Evolutionary conservation across 2,797 vertebrate genomes (phyloP), one percentile per base, ranked within the genome.

Genomic region (Emys orbicularis): DNA sequence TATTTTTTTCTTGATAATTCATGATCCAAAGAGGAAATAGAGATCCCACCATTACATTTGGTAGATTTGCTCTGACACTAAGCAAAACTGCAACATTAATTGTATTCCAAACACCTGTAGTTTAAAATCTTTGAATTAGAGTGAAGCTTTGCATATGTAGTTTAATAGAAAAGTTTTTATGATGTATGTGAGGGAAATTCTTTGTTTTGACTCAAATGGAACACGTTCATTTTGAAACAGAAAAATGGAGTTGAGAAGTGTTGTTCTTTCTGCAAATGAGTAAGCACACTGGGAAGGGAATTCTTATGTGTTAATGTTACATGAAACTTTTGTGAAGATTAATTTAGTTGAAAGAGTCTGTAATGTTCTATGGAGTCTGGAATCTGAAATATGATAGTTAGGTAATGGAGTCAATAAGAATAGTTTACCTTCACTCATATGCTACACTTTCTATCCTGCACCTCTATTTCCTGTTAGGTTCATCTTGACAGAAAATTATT

Each of bases 1-100:
- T 81, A 86, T n/a, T 93, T 96, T 92, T 95, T 77, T 1, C 74
- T 93, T 89, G 56, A 83, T 65, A 56, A 7, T 52, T 4, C 76
- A 10, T 85, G 79, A 79, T 93, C 27, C 90, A 84, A 1, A 3
- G 34, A 11, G 79, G 53, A 93, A 94, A 79, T 44, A 74, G 91
- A 83, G 49, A 68, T 59, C 83, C 9, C 8, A 9, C 77, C 65
- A 80, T 44, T 61, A 6, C 47, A 18, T 77, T 86, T 50, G 2
- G 23, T 84, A 50, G 11, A 84, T 94, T 94, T 72, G 44, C 61
- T 79, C 76, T 89, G 4, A 53, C 76, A 13, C 2, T 52, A 12
- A 37, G 65, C 84, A 91, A 94, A 68, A 31, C 18, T 85, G 31
- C 13, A 93, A 72, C 6, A 41, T 53, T 84, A 5, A 37, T 13